phyloP scores from a whole-genome alignment of 2,797 vertebrate species.

The Phoxinus dragarum region DNA sequence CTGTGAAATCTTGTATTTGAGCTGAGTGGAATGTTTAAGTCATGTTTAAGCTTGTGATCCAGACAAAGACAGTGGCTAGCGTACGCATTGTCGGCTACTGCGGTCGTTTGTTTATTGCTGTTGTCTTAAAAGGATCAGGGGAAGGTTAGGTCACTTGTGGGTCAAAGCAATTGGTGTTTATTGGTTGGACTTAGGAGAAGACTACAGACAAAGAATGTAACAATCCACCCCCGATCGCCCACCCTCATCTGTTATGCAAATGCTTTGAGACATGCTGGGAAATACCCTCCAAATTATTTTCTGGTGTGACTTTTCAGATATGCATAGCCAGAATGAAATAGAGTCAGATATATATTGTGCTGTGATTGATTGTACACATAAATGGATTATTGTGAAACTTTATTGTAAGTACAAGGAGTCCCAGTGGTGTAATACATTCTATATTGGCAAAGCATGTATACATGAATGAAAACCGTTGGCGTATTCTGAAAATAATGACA shows the following conservation, averaged over 20 bases:
- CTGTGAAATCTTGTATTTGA: slow-evolving; percentile 9
- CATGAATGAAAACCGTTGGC: neutral
- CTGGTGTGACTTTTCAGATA: neutral
- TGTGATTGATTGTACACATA: neutral
- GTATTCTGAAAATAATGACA: slow-evolving; percentile 4
- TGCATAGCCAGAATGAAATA: neutral
- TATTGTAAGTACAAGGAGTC: slow-evolving; percentile 1
- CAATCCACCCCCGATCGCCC: neutral
- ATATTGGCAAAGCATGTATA: neutral
- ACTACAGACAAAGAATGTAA: slow-evolving; percentile 10
- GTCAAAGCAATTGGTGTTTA: slow-evolving; percentile 45
- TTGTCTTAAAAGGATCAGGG: slow-evolving; percentile 13
- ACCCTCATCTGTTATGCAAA: neutral
- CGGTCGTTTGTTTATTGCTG: neutral
- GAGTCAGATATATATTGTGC: neutral
- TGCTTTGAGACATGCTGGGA: slow-evolving; percentile 7
- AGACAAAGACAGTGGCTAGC: neutral
- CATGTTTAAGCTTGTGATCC: slow-evolving; percentile 41
- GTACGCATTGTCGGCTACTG: neutral
- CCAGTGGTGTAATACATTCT: neutral
- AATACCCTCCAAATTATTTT: neutral
- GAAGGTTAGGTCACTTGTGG: slow-evolving; percentile 28
- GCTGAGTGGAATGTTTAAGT: slow-evolving; percentile 15
- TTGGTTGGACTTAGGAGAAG: slow-evolving; percentile 11
- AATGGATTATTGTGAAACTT: neutral